Evolutionary conservation across 1,140 invertebrate species (phyloP).

Genomic region (Drosophila bipectinata): DNA sequence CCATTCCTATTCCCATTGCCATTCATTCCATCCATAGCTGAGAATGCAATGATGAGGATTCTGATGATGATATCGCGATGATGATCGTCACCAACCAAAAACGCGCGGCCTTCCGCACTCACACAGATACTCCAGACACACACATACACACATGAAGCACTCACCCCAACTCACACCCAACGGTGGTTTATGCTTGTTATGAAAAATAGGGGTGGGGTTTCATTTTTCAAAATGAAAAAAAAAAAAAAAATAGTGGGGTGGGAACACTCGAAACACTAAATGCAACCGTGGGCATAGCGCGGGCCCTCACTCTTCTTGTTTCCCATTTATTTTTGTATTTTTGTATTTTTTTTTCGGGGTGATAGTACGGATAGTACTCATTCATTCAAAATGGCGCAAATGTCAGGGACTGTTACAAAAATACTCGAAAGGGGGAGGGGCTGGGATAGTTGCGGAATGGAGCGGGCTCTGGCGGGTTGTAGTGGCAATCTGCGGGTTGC

Average conservation of each 20-base stretch:
- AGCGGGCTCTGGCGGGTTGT: constrained; percentile 4
- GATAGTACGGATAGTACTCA: background rate
- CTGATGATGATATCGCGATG: constrained; percentile 26
- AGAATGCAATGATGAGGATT: background rate
- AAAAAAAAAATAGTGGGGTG: constrained; percentile 1
- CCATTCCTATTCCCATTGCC: background rate
- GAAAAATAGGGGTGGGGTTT: constrained; percentile 29
- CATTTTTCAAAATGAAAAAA: constrained; percentile 6
- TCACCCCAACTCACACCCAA: constrained; percentile 8
- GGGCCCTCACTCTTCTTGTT: constrained; percentile 24
- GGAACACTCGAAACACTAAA: constrained; percentile 39
- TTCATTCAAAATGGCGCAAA: constrained; percentile 33
- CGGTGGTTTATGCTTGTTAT: constrained; percentile 77
- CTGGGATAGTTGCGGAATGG: constrained; percentile 2
- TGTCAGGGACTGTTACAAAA: constrained; percentile 32
- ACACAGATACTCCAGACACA: constrained; percentile 31
- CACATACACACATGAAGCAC: background rate
- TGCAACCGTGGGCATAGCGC: constrained; percentile 32
- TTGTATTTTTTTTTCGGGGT: constrained; percentile 1
- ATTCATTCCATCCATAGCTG: background rate
- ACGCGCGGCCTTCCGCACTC: constrained; percentile 59
- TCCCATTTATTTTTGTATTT: constrained; percentile 18
- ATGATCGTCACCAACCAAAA: constrained; percentile 72
- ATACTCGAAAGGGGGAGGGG: constrained; percentile 18
- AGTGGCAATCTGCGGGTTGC: constrained; percentile 67